Conservation (phyloP, 2,113 vertebrate species). For the Calypte anna region DNA sequence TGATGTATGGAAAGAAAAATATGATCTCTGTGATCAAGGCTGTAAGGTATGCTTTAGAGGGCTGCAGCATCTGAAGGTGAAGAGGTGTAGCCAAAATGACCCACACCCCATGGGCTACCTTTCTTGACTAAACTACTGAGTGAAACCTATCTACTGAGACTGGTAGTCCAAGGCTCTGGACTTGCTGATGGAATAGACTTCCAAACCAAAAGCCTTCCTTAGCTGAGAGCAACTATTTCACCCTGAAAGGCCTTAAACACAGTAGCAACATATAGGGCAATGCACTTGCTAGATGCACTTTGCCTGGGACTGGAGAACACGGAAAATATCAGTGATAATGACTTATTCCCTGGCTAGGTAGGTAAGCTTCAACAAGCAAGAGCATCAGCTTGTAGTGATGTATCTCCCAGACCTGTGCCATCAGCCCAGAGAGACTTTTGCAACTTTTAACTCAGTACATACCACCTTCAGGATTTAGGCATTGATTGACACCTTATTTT, state of each 20-base stretch:
- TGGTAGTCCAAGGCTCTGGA: neutral
- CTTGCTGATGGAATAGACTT: neutral
- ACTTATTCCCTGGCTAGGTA: neutral
- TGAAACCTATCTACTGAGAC: neutral
- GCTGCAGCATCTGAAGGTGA: neutral
- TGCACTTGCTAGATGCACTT: neutral
- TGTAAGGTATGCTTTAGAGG: neutral
- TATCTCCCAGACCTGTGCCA: neutral
- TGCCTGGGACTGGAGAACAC: neutral
- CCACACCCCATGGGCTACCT: neutral
- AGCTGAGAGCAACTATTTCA: neutral
- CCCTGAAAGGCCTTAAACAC: neutral
- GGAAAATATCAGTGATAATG: neutral
- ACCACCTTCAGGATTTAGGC: neutral
- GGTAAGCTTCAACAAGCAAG: neutral
- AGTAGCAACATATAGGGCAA: neutral
- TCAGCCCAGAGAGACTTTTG: neutral
- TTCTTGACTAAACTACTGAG: neutral
- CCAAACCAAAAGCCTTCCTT: neutral
- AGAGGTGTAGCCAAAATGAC: neutral
- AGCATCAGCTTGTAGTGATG: neutral
- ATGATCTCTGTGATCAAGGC: rapidly evolving
- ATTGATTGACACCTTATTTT: neutral
- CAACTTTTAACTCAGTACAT: neutral
- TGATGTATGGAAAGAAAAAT: neutral